Percentiles rank a stretch among this genome's conserved stretches.
These are phyloP conservation scores for Dreissena polymorpha DNA, from an alignment of 1,140 invertebrate genomes.

Conservation along the genomic window DNA sequence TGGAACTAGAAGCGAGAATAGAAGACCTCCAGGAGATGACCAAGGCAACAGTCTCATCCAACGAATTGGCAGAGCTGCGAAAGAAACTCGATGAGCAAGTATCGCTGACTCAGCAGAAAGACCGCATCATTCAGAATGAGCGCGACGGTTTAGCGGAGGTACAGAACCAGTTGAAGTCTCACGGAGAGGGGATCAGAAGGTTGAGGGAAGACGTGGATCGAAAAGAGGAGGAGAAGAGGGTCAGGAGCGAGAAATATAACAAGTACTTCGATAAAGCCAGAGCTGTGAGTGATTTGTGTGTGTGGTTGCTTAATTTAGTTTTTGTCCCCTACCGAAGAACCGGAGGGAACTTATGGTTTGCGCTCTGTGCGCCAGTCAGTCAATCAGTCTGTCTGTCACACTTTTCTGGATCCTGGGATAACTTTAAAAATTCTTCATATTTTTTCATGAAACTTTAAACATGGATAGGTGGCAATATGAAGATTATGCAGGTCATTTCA, in stretches of 20 bases:
- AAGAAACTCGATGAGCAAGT: constrained; percentile 68
- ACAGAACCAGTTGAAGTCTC: constrained; percentile 70
- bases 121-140: constrained; percentile 48
- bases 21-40: constrained; percentile 83
- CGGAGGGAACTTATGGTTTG: no score
- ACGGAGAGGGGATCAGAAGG: constrained; percentile 70
- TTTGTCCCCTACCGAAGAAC: no score
- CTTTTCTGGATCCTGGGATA: no score
- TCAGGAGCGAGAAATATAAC: constrained; percentile 90
- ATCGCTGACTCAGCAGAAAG: constrained; percentile 57
- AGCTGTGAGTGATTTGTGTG: constrained; percentile 81
- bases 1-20: constrained; percentile 89
- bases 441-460: no score
- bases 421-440: no score
- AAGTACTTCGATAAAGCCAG: constrained; percentile 95
- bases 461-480: no score
- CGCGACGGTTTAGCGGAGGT: constrained; percentile 75
- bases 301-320: background rate
- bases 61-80: constrained; percentile 69
- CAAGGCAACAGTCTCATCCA: constrained; percentile 66
- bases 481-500: no score
- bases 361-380: no score
- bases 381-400: no score
- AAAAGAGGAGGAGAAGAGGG: constrained; percentile 86
- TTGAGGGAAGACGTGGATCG: constrained; percentile 85